Percentiles rank a stretch among this genome's conserved stretches.
phyloP scores from a whole-genome alignment of 2,113 vertebrate species.

The Percina caprodes region DNA sequence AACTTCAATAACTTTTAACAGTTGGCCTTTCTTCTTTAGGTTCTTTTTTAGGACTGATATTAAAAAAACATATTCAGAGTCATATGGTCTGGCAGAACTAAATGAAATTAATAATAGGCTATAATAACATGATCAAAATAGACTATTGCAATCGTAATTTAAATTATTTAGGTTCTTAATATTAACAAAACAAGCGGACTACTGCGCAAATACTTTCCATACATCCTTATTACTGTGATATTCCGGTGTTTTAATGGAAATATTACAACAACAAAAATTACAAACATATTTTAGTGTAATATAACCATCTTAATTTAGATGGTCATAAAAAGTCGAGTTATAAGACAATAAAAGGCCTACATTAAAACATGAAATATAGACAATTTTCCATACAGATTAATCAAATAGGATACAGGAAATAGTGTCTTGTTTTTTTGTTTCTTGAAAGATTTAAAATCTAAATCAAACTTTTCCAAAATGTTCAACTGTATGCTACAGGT shows the following conservation, averaged over 20 bases:
- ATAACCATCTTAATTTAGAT: background rate
- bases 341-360: background rate
- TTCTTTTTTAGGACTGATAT: background rate
- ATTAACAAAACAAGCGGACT: background rate
- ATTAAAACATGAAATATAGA: background rate
- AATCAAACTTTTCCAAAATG: background rate
- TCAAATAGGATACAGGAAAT: background rate
- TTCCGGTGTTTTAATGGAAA: background rate
- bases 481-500: conserved; percentile 10
- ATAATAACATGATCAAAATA: background rate
- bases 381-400: background rate
- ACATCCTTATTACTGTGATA: background rate
- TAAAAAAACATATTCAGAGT: background rate
- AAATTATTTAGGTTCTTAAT: background rate
- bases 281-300: background rate
- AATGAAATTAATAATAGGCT: background rate
- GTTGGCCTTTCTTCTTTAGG: accelerated
- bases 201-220: background rate
- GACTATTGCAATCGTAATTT: background rate
- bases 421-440: background rate
- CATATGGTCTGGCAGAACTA: background rate
- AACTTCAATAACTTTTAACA: background rate
- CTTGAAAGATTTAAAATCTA: background rate
- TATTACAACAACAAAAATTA: background rate
- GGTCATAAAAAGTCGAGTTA: no score